Conservation (phyloP, 23 tunicate species). For the Halocynthia roretzi region DNA sequence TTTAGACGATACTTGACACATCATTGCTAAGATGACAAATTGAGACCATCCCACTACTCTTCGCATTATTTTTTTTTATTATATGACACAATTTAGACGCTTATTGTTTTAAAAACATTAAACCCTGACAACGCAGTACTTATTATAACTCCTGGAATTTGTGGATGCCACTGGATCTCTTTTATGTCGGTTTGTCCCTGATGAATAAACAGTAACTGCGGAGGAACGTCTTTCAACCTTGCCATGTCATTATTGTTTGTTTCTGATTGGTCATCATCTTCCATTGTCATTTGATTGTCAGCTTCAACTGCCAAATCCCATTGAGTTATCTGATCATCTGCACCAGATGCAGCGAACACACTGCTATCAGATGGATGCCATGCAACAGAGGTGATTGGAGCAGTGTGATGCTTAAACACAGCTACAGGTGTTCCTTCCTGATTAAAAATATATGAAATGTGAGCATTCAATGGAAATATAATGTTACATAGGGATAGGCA, state of each 20-base stretch:
- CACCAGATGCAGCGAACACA: slow-evolving; percentile 91
- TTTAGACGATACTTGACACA: no score
- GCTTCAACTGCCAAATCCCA: slow-evolving; percentile 94
- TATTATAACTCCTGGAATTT: slow-evolving; percentile 66
- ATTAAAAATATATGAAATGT: not conserved
- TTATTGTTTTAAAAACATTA: slow-evolving; percentile 85
- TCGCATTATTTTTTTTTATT: not conserved
- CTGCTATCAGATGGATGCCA: slow-evolving; percentile 88
- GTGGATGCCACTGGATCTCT: slow-evolving; percentile 93
- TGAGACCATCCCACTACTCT: no score
- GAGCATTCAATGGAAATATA: not conserved
- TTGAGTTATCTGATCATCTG: slow-evolving; percentile 82
- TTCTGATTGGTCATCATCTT: not conserved
- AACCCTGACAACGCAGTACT: slow-evolving; percentile 90
- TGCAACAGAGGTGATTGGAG: slow-evolving; percentile 86
- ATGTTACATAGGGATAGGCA: not conserved
- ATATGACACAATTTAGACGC: slow-evolving; percentile 31
- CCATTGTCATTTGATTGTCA: slow-evolving; percentile 22
- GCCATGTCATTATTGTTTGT: not conserved
- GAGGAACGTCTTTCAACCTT: slow-evolving; percentile 53
- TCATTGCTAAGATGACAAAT: no score
- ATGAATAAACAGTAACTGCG: slow-evolving; percentile 86
- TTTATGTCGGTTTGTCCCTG: slow-evolving; percentile 92
- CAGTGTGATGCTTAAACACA: slow-evolving; percentile 83
- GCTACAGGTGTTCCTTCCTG: slow-evolving; percentile 59